Base-by-base conservation (phyloP, 2,797 vertebrate species). In the Tolypeutes matacus region DNA sequence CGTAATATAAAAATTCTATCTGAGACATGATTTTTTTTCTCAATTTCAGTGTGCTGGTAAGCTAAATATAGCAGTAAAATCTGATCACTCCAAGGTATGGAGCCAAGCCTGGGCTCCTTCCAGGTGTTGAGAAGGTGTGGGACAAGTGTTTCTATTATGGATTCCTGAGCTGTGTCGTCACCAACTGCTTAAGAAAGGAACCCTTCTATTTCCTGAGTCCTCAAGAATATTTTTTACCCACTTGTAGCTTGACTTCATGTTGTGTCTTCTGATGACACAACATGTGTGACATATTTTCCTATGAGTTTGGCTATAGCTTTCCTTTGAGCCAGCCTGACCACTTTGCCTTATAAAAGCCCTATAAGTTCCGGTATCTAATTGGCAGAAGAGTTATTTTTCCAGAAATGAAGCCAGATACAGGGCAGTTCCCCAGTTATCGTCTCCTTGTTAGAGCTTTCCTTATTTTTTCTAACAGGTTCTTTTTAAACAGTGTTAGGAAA, bases 341-440 rank as follows among this genome's bases (percentile, higher is more conserved):
- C 73, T 84, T 78, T 62, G 31, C 31, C 56, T 89, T 96, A 65
- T 56, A 91, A 93, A 96, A 96, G 64, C 87, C 85, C n/a, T 81
- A 1, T 81, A 94, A 93, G 81, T 94, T 93, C 90, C 92, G 95
- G 77, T 51, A 88, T 95, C 42, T 92, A 85, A 88, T 73, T 90
- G 90, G 81, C 39, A 29, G 3, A 36, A 77, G n/a, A 14, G n/a
- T 84, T 93, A 36, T 36, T 95, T 92, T 96, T 95, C 94, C 85
- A 76, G 27, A 70, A 34, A 65, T 49, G 80, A 91, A 89, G 82
- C 51, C 91, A 86, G 77, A 82, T 90, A 64, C 69, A 92, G 73
- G 70, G 13, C 31, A 70, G 14, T 25, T 85, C 42, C 25, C 51
- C 7, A 31, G 29, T 56, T 91, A 76, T 39, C 31, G 8, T 81